phyloP scores from a whole-genome alignment of 2,888 invertebrate genomes.

The Bhutanitis thaidina region DNA sequence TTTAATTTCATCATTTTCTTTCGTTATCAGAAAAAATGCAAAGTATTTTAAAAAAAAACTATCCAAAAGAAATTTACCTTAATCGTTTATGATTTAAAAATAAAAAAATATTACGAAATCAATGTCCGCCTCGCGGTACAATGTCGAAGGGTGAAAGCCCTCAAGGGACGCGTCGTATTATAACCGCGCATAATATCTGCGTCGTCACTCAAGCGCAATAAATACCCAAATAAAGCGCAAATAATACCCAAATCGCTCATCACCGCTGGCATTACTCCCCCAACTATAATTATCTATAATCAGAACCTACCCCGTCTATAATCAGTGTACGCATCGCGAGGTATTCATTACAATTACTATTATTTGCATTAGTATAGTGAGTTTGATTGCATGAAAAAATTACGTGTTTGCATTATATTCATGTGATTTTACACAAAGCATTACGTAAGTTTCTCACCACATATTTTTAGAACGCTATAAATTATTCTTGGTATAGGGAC shows the following conservation, averaged over 20 bases:
- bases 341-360: conserved; percentile 43
- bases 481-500: conserved; percentile 58
- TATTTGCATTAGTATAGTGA: conserved; percentile 31
- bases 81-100: conserved; percentile 23
- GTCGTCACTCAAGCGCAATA: conserved; percentile 80
- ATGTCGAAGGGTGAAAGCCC: conserved; percentile 53
- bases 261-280: conserved; percentile 57
- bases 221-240: conserved; percentile 84
- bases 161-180: conserved; percentile 57
- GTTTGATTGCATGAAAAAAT: conserved; percentile 17
- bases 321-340: conserved; percentile 43
- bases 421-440: neutral
- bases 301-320: conserved; percentile 47
- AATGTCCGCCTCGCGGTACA: conserved; percentile 43
- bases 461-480: conserved; percentile 58
- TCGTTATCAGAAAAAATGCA: too few species aligned
- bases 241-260: conserved; percentile 83
- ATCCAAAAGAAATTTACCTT: too few species aligned
- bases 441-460: conserved; percentile 17
- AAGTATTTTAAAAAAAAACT: too few species aligned
- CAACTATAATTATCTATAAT: conserved; percentile 71
- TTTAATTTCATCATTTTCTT: too few species aligned
- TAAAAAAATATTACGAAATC: conserved; percentile 49
- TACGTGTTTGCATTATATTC: conserved; percentile 4
- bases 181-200: conserved; percentile 73